Percentiles rank a stretch among this genome's conserved stretches.
phyloP scores from a whole-genome alignment of 2,113 vertebrate genomes.

The Dunckerocampus dactyliophorus region DNA sequence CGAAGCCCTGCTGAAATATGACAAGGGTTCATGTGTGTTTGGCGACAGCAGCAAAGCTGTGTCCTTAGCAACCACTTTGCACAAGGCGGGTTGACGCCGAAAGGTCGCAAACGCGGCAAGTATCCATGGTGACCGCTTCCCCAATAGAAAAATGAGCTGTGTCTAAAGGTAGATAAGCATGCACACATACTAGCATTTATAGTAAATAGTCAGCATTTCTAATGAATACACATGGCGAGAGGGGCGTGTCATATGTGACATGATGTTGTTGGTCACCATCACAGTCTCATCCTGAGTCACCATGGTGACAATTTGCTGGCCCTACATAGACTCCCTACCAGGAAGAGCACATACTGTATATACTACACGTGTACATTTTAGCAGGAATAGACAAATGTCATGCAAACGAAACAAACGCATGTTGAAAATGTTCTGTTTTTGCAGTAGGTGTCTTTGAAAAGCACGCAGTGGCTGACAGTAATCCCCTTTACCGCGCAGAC shows the following conservation, averaged over 20 bases:
- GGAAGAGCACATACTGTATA: too few species aligned
- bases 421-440: not conserved
- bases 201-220: not conserved
- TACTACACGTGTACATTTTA: too few species aligned
- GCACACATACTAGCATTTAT: not conserved
- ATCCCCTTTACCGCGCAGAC: slow-evolving; percentile 32
- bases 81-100: slow-evolving; percentile 49
- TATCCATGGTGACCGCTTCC: slow-evolving; percentile 53
- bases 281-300: slow-evolving; percentile 5
- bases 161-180: not conserved
- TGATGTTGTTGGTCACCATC: too few species aligned
- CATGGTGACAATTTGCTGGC: slow-evolving; percentile 29
- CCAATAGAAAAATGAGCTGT: slow-evolving; percentile 9
- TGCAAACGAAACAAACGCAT: too few species aligned
- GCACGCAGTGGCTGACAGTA: slow-evolving; percentile 27
- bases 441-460: slow-evolving; percentile 21
- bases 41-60: slow-evolving; percentile 36
- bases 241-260: too few species aligned
- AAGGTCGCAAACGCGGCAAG: slow-evolving; percentile 48
- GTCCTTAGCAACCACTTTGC: slow-evolving; percentile 48
- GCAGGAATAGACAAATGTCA: too few species aligned
- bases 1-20: slow-evolving; percentile 3
- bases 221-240: too few species aligned
- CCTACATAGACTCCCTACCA: not conserved
- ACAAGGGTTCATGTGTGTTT: slow-evolving; percentile 1